phyloP scores from a whole-genome alignment of 2,888 invertebrate species.

The Drosophila recens region DNA sequence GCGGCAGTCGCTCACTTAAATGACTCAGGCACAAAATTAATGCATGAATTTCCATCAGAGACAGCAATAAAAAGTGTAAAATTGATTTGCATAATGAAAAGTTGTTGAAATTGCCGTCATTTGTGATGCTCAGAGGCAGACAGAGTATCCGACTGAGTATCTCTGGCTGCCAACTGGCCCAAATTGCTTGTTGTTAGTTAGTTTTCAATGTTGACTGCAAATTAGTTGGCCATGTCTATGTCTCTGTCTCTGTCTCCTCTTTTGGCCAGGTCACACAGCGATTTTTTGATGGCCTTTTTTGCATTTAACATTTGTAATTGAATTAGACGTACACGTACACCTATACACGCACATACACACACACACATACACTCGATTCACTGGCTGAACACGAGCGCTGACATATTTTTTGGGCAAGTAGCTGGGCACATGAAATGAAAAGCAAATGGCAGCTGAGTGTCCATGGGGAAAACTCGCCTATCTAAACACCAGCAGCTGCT shows the following conservation, averaged over 20 bases:
- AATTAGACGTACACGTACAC: slow-evolving; percentile 58
- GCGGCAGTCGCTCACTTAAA: slow-evolving; percentile 52
- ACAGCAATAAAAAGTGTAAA: slow-evolving; percentile 69
- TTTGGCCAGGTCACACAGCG: slow-evolving; percentile 60
- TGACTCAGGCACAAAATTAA: slow-evolving; percentile 49
- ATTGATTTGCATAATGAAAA: slow-evolving; percentile 80
- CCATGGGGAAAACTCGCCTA: slow-evolving; percentile 42
- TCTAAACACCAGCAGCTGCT: slow-evolving; percentile 62
- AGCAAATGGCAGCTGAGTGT: slow-evolving; percentile 43
- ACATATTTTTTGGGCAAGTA: slow-evolving; percentile 60
- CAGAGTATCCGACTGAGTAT: not conserved
- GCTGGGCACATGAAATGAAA: slow-evolving; percentile 38
- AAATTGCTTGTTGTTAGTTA: slow-evolving; percentile 65
- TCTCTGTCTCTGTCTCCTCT: slow-evolving; percentile 22
- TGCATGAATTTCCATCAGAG: slow-evolving; percentile 59
- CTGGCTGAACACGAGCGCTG: slow-evolving; percentile 48
- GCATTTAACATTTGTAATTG: slow-evolving; percentile 69
- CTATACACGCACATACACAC: slow-evolving; percentile 6
- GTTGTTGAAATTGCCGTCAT: slow-evolving; percentile 65
- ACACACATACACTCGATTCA: slow-evolving; percentile 10
- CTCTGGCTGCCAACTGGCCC: slow-evolving; percentile 28
- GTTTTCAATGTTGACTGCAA: slow-evolving; percentile 64
- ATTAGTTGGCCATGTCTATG: slow-evolving; percentile 46
- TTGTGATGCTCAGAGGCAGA: slow-evolving; percentile 9
- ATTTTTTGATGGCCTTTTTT: slow-evolving; percentile 64